Base-by-base conservation (phyloP, 2,797 vertebrate genomes). In the Sibirionetta formosa region DNA sequence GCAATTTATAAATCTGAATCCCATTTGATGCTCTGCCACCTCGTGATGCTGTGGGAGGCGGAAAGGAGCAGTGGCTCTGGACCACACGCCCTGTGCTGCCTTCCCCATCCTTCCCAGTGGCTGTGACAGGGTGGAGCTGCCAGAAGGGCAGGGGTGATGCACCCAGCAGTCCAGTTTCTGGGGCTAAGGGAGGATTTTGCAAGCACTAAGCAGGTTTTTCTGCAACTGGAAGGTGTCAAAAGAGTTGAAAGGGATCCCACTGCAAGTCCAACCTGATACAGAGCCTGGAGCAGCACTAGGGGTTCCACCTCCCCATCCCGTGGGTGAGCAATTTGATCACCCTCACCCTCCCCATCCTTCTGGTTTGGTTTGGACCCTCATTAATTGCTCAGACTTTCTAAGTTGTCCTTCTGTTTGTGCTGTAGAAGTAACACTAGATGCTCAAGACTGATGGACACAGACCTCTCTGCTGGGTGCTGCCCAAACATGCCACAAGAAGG, bases 21-120 rank as follows among this genome's bases (percentile, higher is more conserved):
- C 54, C 6, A 9, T 60, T 22, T 61, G 81, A 58, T 24, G 65
- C 82, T 89, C 76, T 69, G 85, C 61, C 82, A 80, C 31, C 71
- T 15, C 11, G 40, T 57, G 83, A 15, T 66, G 40, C 38, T 0
- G 1, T 0, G 1, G 29, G 1, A 40, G 3, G 15, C 8, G 24
- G 24, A 23, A 20, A 20, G 57, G 16, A 64, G 56, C 40, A 40
- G 69, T n/a, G 85, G 29, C 60, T 50, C 51, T 19, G 51, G 22
- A 2, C 44, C 1, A 2, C 38, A 31, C 1, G 0, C 4, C 1
- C 17, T 0, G 0, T 1, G 2, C 0, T 18, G 40, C 38, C 40
- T 17, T 42, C 31, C 54, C 71, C 24, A 11, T 31, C 64, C 13
- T 51, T 15, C 78, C 35, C 48, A 5, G 14, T 3, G 0, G 48